Conservation (phyloP, 2,797 vertebrate genomes). For the Mus spretus region DNA sequence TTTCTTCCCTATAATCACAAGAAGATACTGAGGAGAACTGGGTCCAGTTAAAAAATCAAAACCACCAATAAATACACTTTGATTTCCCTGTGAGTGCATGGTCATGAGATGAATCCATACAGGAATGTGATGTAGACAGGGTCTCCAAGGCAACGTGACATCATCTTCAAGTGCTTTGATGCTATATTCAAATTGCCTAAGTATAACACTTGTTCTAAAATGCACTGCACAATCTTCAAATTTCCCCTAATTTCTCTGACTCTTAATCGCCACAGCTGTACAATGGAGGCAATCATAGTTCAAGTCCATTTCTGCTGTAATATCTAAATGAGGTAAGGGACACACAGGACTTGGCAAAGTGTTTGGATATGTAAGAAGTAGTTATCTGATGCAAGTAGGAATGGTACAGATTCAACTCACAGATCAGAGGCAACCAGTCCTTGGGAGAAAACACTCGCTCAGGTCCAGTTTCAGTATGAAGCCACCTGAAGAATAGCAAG, state of each 20-base stretch:
- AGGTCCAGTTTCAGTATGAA: not conserved
- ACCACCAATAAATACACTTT: not conserved
- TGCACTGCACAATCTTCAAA: not conserved
- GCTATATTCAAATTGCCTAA: not conserved
- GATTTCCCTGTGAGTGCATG: not conserved
- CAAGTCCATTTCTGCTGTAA: not conserved
- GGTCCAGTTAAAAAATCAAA: not conserved
- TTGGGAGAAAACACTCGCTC: not conserved
- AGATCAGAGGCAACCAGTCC: not conserved
- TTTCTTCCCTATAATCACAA: not conserved
- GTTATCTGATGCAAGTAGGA: not conserved
- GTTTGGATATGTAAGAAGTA: not conserved
- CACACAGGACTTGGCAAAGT: not conserved
- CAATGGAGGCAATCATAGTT: not conserved
- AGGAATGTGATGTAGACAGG: not conserved
- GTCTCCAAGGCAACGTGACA: no score
- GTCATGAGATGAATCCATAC: not conserved
- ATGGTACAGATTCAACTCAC: rapidly evolving
- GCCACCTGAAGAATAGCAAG: not conserved
- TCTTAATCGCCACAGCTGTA: not conserved
- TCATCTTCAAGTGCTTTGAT: not conserved
- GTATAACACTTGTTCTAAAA: not conserved
- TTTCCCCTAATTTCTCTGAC: not conserved
- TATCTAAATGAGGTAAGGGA: not conserved
- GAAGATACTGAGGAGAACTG: constrained; percentile 1